A percentile compares a stretch with the other conserved stretches of the same genome.
Conservation (phyloP, 1,140 invertebrate genomes). For the Charaxes varanes region DNA sequence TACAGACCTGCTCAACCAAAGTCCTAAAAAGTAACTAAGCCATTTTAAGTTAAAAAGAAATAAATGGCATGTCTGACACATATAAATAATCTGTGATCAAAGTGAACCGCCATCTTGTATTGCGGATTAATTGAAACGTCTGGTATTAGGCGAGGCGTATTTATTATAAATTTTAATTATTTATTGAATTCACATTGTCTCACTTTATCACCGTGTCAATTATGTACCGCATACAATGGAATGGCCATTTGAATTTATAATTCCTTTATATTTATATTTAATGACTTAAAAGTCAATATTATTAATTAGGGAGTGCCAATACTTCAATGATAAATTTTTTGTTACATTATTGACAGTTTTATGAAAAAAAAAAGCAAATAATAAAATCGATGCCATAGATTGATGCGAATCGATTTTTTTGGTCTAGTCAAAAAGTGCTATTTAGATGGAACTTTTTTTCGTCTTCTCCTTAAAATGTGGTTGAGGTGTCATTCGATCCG, state of each 20-base stretch:
- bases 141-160: slow-evolving; percentile 26
- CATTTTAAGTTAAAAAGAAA: too few species aligned
- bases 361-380: too few species aligned
- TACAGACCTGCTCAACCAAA: too few species aligned
- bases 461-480: too few species aligned
- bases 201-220: slow-evolving; percentile 16
- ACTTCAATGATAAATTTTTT: neutral
- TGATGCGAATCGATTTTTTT: too few species aligned
- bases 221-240: slow-evolving; percentile 11
- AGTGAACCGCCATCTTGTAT: slow-evolving; percentile 36
- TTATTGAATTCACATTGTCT: slow-evolving; percentile 19
- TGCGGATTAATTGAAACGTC: slow-evolving; percentile 39
- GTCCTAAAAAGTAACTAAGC: too few species aligned
- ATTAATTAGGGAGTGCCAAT: slow-evolving; percentile 1
- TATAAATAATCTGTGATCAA: slow-evolving; percentile 18
- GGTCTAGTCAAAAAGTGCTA: too few species aligned
- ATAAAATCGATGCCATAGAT: too few species aligned
- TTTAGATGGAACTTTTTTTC: too few species aligned
- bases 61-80: slow-evolving; percentile 6
- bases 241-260: slow-evolving; percentile 12
- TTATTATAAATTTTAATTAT: slow-evolving; percentile 38
- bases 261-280: too few species aligned
- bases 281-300: slow-evolving; percentile 1
- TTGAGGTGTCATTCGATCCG: too few species aligned
- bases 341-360: too few species aligned